Evolutionary conservation across 2,113 vertebrate genomes (phyloP), one percentile per base, ranked within the genome.

Genomic region (Microcebus murinus): DNA sequence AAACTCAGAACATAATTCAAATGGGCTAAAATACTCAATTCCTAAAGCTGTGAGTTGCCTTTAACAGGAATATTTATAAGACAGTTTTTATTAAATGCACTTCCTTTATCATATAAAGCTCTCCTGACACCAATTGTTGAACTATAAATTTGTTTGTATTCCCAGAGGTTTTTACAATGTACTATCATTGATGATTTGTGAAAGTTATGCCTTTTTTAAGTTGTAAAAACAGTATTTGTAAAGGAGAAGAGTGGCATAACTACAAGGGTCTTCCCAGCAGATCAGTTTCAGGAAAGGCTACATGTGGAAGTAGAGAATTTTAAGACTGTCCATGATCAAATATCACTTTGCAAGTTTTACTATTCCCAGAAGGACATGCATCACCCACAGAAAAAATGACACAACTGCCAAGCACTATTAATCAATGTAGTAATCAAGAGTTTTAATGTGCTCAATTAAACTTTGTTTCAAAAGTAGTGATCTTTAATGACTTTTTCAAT

Each of bases 1-100:
- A 34, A 85, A 74, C 42, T 80, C 42, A 42, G 42, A 86, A 77
- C 34, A 84, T 48, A 36, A 94, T 67, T 71, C 17, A 87, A 90
- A 82, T 55, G 5, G 11, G 23, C 23, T 59, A 71, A 83, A 52
- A 31, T 63, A 12, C 42, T 71, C 59, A 34, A 29, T 82, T 95
- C 96, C 27, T 80, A 68, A 83, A 71, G 18, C 27, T 71, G 48
- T 23, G 8, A 57, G 50, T 36, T 45, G 13, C 34, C 50, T 85
- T 59, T 57, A 42, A 80, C 4, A 27, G 25, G 18, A 79, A 91
- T 74, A 79, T 31, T 71, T 94, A 52, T 42, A 77, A 70, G 61
- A 18, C 27, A n/a, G 29, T 52, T 80, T 89, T 94, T n/a, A 92
- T 74, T 63, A 63, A 77, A 59, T 65, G 21, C 0, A 42, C 13